A percentile compares a stretch with the other conserved stretches of the same genome.
These are phyloP conservation scores for Petrosia ficiformis DNA, from an alignment of 37 sponge, comb jelly and placozoan genomes.

Conservation along the genomic window DNA sequence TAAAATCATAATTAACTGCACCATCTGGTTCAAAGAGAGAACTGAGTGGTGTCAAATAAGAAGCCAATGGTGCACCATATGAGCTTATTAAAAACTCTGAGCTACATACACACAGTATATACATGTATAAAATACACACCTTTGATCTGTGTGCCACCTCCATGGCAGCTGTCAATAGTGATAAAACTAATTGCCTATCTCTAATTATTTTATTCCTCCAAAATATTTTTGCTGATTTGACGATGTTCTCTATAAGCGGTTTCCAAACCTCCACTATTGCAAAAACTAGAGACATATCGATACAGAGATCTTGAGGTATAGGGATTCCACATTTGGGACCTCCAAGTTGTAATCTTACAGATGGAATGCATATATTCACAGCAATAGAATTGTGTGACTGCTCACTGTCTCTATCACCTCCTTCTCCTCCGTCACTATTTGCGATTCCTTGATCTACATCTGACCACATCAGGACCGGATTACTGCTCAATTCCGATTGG, in stretches of 20 bases:
- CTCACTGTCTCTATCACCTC: not conserved
- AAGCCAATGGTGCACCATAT: too few relatives aligned
- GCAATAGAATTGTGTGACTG: not conserved
- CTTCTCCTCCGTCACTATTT: too few relatives aligned
- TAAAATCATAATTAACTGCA: too few relatives aligned
- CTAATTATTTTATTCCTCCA: not conserved
- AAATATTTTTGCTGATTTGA: not conserved
- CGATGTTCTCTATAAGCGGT: not conserved
- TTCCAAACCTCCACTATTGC: not conserved
- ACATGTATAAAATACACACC: too few relatives aligned
- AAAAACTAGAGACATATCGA: not conserved
- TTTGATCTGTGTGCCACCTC: not conserved
- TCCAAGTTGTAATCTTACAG: not conserved
- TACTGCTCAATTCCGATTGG: conserved; percentile 5
- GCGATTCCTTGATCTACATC: not conserved
- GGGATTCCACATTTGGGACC: not conserved
- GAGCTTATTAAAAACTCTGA: too few relatives aligned
- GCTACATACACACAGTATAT: too few relatives aligned
- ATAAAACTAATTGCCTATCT: not conserved
- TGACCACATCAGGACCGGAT: conserved; percentile 26
- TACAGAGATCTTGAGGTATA: not conserved
- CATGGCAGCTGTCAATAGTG: not conserved
- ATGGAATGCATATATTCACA: not conserved
- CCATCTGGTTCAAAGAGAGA: too few relatives aligned
- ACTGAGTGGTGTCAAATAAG: too few relatives aligned